phyloP scores from a whole-genome alignment of 2,797 vertebrate genomes.

The Pterois miles region DNA sequence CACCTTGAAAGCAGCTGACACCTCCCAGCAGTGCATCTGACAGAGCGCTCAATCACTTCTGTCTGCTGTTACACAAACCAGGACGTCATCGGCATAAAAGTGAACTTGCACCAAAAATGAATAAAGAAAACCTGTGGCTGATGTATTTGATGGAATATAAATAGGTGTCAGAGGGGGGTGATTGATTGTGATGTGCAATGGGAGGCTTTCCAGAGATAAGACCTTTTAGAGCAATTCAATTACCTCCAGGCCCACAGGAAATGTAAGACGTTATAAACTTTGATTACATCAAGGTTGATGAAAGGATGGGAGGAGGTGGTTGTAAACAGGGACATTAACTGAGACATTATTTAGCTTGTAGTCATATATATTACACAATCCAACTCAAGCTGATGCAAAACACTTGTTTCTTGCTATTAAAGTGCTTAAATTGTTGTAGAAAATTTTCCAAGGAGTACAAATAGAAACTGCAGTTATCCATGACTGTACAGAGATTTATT shows the following conservation, averaged over 20 bases:
- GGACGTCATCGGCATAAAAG: constrained; percentile 78
- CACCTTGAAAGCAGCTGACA: constrained; percentile 54
- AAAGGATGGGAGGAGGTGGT: constrained; percentile 47
- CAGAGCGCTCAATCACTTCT: constrained; percentile 63
- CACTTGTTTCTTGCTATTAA: constrained; percentile 33
- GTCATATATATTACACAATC: constrained; percentile 26
- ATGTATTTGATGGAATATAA: constrained; percentile 77
- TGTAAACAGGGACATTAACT: constrained; percentile 51
- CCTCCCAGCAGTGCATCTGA: constrained; percentile 40
- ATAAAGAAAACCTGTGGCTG: constrained; percentile 48
- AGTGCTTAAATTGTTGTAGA: constrained; percentile 8
- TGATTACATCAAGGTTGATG: constrained; percentile 59
- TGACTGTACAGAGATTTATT: constrained; percentile 42
- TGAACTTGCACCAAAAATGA: constrained; percentile 57
- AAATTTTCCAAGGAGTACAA: not conserved
- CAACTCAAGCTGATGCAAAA: constrained; percentile 10
- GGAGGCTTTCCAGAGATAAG: constrained; percentile 86
- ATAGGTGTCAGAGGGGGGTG: constrained; percentile 73
- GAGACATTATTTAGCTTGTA: constrained; percentile 42
- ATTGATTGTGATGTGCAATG: constrained; percentile 87
- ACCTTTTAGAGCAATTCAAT: constrained; percentile 89
- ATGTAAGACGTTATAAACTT: constrained; percentile 56
- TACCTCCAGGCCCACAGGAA: constrained; percentile 80
- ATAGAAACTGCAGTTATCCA: not conserved
- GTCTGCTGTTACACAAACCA: constrained; percentile 71